Evolutionary conservation across 2,888 invertebrate genomes (phyloP), one percentile per base, ranked within the genome.

Genomic region (Orthosia gracilis): DNA sequence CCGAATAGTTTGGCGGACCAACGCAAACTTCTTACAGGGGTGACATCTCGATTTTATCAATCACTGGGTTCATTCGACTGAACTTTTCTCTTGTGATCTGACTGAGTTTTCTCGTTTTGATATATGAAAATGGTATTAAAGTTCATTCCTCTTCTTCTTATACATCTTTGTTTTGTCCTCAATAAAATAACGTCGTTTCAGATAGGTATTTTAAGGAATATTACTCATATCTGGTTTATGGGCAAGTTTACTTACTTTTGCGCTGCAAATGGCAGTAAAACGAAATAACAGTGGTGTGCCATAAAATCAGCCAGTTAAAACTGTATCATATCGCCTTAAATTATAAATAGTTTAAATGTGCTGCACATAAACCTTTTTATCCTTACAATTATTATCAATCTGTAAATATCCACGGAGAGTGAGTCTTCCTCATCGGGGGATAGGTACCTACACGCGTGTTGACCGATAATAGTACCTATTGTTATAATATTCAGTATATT

Each of bases 21-120:
- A 73, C 73, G 58, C 78, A 78, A 85, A 74, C 54, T 82, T 86
- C 78, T 71, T 73, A 65, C 75, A 45, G 58, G 59, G 58, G 50
- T 64, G 74, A 71, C 66, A 69, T 62, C 62, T 72, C 62, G 58
- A 75, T 73, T 79, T 78, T 69, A 79, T 83, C 78, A 78, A 77
- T 77, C 69, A 77, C 58, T 73, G 62, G 21, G 40, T 76, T 74
- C 57, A 47, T 77, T 73, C 52, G 21, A 75, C 40, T 65, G 54
- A 72, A 59, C 21, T 68, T 62, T 73, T 75, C 40, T 69, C 54
- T 71, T 55, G 49, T 66, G 45, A 75, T 62, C n/a, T 7, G 21
- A 17, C 52, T 67, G 62, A 67, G 4, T 26, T 54, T 58, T 17
- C 52, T 54, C 4, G 9, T 54, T 49, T 72, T 40, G 54, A 15